Base-by-base conservation (phyloP, 2,113 vertebrate genomes). In the Saccopteryx bilineata region DNA sequence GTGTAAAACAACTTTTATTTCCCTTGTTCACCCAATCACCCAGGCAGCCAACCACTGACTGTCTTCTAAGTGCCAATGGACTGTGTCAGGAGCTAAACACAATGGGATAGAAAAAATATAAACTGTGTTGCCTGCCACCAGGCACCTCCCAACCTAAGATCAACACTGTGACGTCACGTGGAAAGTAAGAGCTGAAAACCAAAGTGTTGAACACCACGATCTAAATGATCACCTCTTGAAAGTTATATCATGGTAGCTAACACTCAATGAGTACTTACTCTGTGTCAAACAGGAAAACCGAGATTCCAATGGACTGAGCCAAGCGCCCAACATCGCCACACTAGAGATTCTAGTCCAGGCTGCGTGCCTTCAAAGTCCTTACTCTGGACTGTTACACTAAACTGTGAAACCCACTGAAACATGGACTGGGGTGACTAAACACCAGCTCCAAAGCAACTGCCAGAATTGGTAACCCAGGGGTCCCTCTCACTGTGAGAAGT, bases 1-100 rank as follows among this genome's bases (percentile, higher is more conserved):
- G 1, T 68, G 84, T 87, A 95, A 96, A 28, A 7, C 81, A 78
- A 81, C 68, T 96, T 95, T 19, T 74, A 71, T 56, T 61, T 84
- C 12, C 66, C 93, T 54, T 11, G 4, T 65, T 82, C 58, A 39
- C 21, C 50, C 26, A 52, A 5, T 24, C n/a, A 52, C 78, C 50
- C 15, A 26, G 17, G 71, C 52, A 69, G 56, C 5, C 56, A 52
- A 2, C 46, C 18, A 1, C 3, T 12, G 21, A 33, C 26, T 31
- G 4, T 10, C 1, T 39, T 71, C 31, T 52, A 24, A 31, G 31
- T 21, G 7, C 17, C 58, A 87, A 87, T 63, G 48, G 28, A 63
- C 39, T 31, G 11, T 14, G 8, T 60, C n/a, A 84, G 48, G 19
- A 68, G 23, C 13, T 89, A 66, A 24, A 80, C 33, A 68, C 17